These are phyloP conservation scores for Mylabris sibirica DNA, from an alignment of 2,888 invertebrate genomes.

Conservation along the genomic window DNA sequence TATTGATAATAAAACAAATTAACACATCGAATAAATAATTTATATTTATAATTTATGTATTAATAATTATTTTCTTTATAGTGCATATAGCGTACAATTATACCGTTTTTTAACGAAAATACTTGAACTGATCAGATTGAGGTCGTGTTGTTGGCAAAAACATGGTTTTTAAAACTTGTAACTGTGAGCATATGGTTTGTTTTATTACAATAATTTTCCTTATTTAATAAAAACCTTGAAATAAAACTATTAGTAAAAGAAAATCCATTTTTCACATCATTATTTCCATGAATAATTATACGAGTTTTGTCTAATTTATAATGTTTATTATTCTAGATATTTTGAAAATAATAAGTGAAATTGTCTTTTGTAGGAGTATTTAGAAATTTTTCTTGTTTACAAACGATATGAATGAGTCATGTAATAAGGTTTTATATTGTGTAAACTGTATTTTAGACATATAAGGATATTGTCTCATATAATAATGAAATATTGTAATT, in stretches of 20 bases:
- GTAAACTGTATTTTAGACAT: slow-evolving; percentile 46
- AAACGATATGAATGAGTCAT: slow-evolving; percentile 44
- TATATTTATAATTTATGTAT: neutral
- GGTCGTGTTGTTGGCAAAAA: slow-evolving; percentile 44
- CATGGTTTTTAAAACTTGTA: slow-evolving; percentile 42
- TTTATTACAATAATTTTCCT: slow-evolving; percentile 18
- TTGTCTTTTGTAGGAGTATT: slow-evolving; percentile 14
- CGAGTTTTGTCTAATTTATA: neutral
- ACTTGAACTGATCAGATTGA: slow-evolving; percentile 36
- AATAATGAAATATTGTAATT: slow-evolving; percentile 46
- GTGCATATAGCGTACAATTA: neutral
- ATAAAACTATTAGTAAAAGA: neutral
- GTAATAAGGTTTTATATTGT: slow-evolving; percentile 43
- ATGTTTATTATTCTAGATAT: neutral
- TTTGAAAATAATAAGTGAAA: neutral
- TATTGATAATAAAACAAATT: neutral
- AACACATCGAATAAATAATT: neutral
- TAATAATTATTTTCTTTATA: neutral
- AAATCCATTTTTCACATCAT: neutral
- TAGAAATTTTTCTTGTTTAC: slow-evolving; percentile 27
- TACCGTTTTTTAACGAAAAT: slow-evolving; percentile 12
- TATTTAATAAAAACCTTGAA: slow-evolving; percentile 11
- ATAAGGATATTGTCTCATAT: slow-evolving; percentile 46
- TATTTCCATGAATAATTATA: neutral
- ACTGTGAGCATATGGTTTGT: slow-evolving; percentile 39